A percentile compares a stretch with the other conserved stretches of the same genome.
Conservation (phyloP, 2,113 vertebrate genomes). For the Eulacestoma nigropectus region DNA sequence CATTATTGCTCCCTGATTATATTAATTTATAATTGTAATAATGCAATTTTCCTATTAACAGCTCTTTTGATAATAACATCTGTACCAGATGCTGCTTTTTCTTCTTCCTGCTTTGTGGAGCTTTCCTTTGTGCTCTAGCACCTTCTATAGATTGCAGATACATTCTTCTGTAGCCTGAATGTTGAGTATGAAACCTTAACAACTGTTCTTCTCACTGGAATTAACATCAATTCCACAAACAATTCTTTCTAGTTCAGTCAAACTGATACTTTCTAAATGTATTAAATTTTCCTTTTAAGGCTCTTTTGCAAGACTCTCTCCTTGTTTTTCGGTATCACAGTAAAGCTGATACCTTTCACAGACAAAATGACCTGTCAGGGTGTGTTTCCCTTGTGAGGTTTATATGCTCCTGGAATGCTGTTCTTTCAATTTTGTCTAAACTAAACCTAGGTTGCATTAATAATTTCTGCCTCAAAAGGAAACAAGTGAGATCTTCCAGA, state of each 20-base stretch:
- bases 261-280: background rate
- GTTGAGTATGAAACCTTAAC: background rate
- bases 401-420: background rate
- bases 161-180: background rate
- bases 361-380: background rate
- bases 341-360: background rate
- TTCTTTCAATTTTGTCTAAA: background rate
- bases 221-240: background rate
- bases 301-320: background rate
- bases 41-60: background rate
- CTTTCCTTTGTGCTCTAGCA: background rate
- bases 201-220: background rate
- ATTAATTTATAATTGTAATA: background rate
- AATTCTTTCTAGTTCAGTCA: background rate
- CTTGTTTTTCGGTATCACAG: background rate
- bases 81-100: background rate
- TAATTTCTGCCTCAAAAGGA: background rate
- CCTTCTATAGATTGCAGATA: background rate
- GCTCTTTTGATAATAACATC: background rate
- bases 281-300: background rate
- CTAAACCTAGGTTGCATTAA: background rate
- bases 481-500: background rate
- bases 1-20: background rate
- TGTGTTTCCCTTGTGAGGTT: background rate
- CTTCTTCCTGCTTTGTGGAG: background rate